Conservation (phyloP, 1,140 invertebrate species). For the Trinorchestia longiramus region DNA sequence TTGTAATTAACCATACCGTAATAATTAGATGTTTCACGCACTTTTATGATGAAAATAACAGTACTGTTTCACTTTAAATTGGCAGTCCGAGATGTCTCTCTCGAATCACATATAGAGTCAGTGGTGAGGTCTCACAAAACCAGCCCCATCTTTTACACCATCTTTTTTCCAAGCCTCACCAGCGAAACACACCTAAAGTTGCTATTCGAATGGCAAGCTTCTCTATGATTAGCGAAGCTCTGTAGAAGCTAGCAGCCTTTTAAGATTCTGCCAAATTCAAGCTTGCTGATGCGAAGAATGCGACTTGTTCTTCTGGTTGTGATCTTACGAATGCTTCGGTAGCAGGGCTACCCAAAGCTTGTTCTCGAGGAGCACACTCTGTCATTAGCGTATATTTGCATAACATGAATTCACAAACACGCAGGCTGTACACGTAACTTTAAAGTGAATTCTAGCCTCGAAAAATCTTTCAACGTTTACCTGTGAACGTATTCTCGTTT, state of each 20-base stretch:
- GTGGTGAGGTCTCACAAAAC: too few relatives aligned
- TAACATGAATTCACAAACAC: constrained; percentile 11
- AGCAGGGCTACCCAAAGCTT: background rate
- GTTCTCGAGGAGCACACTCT: background rate
- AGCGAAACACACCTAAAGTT: background rate
- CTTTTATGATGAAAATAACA: too few relatives aligned
- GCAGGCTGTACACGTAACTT: too few relatives aligned
- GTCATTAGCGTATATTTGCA: constrained; percentile 18
- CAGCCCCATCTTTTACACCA: too few relatives aligned
- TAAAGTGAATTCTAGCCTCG: too few relatives aligned
- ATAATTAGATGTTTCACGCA: too few relatives aligned
- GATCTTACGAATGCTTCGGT: constrained; percentile 13
- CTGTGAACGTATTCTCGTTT: too few relatives aligned
- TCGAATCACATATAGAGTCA: too few relatives aligned
- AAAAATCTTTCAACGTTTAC: too few relatives aligned
- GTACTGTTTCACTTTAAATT: too few relatives aligned
- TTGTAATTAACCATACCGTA: too few relatives aligned
- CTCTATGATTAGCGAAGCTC: background rate
- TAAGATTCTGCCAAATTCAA: constrained; percentile 13
- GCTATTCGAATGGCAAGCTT: constrained; percentile 8
- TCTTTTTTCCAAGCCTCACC: background rate
- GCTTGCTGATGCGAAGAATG: constrained; percentile 1
- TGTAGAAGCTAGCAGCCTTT: background rate
- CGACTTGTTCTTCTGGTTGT: constrained; percentile 26
- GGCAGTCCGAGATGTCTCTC: too few relatives aligned